Base-by-base conservation (phyloP, 2,797 vertebrate genomes). In the Lepus townsendii region DNA sequence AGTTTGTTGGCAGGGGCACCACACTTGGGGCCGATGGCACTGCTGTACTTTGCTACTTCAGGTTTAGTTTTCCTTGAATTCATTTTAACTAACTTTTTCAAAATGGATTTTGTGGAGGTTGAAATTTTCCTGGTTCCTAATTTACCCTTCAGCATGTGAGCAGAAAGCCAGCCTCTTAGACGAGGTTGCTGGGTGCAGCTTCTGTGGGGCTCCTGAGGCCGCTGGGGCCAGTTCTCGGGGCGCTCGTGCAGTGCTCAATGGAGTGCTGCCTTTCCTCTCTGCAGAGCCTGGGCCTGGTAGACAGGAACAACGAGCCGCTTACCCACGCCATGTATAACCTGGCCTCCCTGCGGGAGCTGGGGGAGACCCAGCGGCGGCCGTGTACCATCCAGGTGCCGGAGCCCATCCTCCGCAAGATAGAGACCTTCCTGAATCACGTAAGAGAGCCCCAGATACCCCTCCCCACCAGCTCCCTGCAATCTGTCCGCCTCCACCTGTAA, bases 321-420 rank as follows among this genome's bases (percentile, higher is more conserved):
- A 99, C 99, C 85, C 99, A 99, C 0, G 99, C 99, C 38, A 99
- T 98, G 98, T 99, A 99, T 97, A 98, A 99, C 95, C 97, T 97
- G 96, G 98, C 99, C 2, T 97, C 98, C 1, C 98, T 99, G 66
- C 98, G 97, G 71, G 98, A 99, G 97, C 98, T 99, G 3, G 98
- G 98, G 0, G 98, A 99, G 97, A 98, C 98, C 94, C 98, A 99
- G 89, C 98, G 98, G 90, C 98, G 98, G 13, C 99, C 99, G 0
- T 98, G 99, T n/a, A 97, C 97, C 27, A 97, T 99, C 93, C 98
- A 99, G 82, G 98, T 99, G 94, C 99, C 99, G 0, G 96, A 98
- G 38, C 95, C 98, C 30, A 98, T 99, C 52, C 94, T 99, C 95
- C 98, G 98, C 80, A 98, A 98, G 93, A 98, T 99, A 24, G 99